Evolutionary conservation across 2,113 vertebrate species (phyloP), one percentile per base, ranked within the genome.

Genomic region (Vimba vimba): DNA sequence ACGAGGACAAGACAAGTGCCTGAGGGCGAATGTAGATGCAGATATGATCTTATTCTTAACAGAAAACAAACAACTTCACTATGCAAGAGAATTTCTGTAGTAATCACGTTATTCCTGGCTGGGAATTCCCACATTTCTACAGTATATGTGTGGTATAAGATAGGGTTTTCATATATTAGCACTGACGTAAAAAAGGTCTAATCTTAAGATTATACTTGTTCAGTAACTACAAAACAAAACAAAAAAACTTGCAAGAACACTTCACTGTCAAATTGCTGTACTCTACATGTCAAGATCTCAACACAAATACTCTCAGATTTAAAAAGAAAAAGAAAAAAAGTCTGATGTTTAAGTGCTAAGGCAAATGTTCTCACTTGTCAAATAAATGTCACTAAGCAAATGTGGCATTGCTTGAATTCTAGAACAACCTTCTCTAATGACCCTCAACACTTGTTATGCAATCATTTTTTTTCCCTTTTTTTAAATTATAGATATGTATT

Each of bases 391-490:
- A 47, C 23, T 45, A n/a, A 81, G 43, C 17, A 82, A 33, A 68
- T 81, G 36, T 21, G 27, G n/a, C 62, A 69, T 71, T 71, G 80
- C 36, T 23, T 47, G 25, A 64, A 82, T 68, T 68, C 62, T 82
- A 68, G 43, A 55, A 43, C 47, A 69, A 69, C 62, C 45, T 82
- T 45, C 33, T 27, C 39, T 59, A 81, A 12, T 52, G 13, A 39
- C 27, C 30, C 9, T 33, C 30, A 68, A 47, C 36, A 68, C 62
- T 23, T 60, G 15, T 57, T 68, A 68, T 50, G 19, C 19, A 33
- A 82, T 10, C 17, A 25, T 64, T 62, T 45, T 57, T 33, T 33
- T 4, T 3, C 2, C 1, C 3, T 3, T 33, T 33, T 33, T 33
- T 39, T 11, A 15, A 0, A 15, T 47, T 25, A 8, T 12, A 74